Base-by-base conservation (phyloP, 2,113 vertebrate genomes). In the Centrocercus urophasianus region DNA sequence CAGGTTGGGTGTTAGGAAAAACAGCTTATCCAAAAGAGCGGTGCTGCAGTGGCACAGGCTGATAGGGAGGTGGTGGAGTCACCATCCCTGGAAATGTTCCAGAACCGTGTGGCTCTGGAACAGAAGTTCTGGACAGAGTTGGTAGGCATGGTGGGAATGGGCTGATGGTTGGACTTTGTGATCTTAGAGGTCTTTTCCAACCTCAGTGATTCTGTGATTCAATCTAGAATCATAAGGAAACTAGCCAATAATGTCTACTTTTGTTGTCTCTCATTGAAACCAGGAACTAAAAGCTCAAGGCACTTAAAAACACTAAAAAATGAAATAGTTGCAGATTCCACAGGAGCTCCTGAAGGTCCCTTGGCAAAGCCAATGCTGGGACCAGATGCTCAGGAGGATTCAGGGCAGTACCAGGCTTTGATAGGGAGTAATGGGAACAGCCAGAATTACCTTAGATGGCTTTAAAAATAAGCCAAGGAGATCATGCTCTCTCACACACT, bases 381-480 rank as follows among this genome's bases (percentile, higher is more conserved):
- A 13, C 70, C 80, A 78, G 30, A 36, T 71, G 73, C 43, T 84
- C 60, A 16, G 28, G 47, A 92, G 47, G 48, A 87, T 89, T 87
- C 84, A 85, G 54, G 75, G 54, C 43, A 93, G 36, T 71, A 89
- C 36, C 1, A 4, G 64, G 27, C 75, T 93, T 92, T 92, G 78
- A 85, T 47, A 80, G 17, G 0, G 11, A 86, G 18, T 75, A 89
- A 90, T 4, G 18, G 74, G 70, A 89, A 82, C 60, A 89, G 87
- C 42, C 75, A 47, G 69, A 85, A 91, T 80, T 80, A 66, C 10
- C 22, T 43, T 7, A 87, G 73, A 75, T 2, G 5, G 22, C 43
- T 92, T 93, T 96, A 75, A 89, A 94, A 96, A 93, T 83, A 95
- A 94, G 82, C 60, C 54, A 86, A 90, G 71, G 67, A 76, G 91